These are phyloP conservation scores for Ceratosolen solmsi DNA, from an alignment of 1,140 invertebrate genomes.

Conservation along the genomic window DNA sequence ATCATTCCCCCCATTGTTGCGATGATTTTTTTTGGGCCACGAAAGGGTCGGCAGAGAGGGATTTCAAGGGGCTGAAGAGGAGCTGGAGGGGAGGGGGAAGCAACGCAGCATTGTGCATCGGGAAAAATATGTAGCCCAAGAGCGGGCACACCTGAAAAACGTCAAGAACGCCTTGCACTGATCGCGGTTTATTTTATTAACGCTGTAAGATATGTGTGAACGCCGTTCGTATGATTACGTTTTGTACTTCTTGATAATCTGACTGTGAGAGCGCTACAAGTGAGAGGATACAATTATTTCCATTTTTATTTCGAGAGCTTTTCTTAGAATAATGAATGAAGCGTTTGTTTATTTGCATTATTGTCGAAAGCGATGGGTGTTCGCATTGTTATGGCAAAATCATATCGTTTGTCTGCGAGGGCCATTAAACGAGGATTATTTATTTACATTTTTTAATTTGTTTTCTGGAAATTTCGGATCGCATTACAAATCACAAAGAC, in stretches of 20 bases:
- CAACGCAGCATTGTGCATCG: background rate
- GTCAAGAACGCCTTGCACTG: slow-evolving; percentile 25
- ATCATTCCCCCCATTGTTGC: slow-evolving; percentile 37
- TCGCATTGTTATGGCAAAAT: background rate
- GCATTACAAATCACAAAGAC: too few relatives aligned
- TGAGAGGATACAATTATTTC: slow-evolving; percentile 33
- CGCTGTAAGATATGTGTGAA: slow-evolving; percentile 32
- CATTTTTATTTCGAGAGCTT: background rate
- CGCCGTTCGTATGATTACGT: slow-evolving; percentile 5
- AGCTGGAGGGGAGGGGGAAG: background rate
- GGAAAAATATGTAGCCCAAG: background rate
- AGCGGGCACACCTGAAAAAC: slow-evolving; percentile 31
- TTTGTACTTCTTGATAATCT: slow-evolving; percentile 18
- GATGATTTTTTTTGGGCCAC: background rate
- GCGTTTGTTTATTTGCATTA: slow-evolving; percentile 17
- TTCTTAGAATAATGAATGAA: slow-evolving; percentile 25
- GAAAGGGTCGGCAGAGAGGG: too few relatives aligned
- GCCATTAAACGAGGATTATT: too few relatives aligned
- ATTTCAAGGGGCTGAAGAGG: too few relatives aligned
- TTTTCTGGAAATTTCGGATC: too few relatives aligned
- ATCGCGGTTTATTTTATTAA: slow-evolving; percentile 42
- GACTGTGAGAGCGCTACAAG: slow-evolving; percentile 4
- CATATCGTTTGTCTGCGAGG: too few relatives aligned
- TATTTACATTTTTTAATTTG: slow-evolving; percentile 4
- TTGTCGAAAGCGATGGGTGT: slow-evolving; percentile 7